Conservation (phyloP, 2,888 invertebrate species). For the Gandaritis pyraliata region DNA sequence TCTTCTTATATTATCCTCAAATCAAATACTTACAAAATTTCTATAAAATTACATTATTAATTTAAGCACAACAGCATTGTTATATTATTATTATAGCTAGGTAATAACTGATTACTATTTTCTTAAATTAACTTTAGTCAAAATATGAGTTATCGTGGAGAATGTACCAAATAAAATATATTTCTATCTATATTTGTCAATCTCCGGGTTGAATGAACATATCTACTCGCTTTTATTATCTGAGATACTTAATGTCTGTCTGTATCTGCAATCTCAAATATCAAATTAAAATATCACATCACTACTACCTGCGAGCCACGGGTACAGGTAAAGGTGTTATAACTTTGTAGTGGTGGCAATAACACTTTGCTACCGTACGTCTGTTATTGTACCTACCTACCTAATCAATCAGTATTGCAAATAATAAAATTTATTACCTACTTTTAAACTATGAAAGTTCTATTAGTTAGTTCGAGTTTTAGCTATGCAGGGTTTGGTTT, state of each 20-base stretch:
- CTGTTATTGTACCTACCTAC: background rate
- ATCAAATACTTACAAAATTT: constrained; percentile 22
- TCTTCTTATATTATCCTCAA: constrained; percentile 39
- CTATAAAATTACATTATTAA: no score
- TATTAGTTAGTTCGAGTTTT: no score
- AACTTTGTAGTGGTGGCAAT: constrained; percentile 9
- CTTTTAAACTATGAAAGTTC: no score
- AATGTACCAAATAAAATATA: constrained; percentile 20
- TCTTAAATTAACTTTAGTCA: background rate
- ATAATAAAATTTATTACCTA: no score
- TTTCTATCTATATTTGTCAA: constrained; percentile 30
- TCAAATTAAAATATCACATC: constrained; percentile 34
- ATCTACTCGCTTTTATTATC: constrained; percentile 18
- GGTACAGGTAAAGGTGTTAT: constrained; percentile 6
- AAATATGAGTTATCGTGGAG: constrained; percentile 2
- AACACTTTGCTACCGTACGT: constrained; percentile 3
- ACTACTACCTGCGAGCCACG: constrained; percentile 28
- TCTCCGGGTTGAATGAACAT: constrained; percentile 43
- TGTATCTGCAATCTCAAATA: constrained; percentile 23
- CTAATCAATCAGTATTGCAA: background rate
- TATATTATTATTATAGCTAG: no score
- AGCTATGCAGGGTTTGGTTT: background rate
- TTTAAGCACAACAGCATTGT: no score
- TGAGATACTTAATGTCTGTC: constrained; percentile 11
- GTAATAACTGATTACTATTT: background rate